Conservation (phyloP, 1,140 invertebrate species). For the Apocrypta bakeri region DNA sequence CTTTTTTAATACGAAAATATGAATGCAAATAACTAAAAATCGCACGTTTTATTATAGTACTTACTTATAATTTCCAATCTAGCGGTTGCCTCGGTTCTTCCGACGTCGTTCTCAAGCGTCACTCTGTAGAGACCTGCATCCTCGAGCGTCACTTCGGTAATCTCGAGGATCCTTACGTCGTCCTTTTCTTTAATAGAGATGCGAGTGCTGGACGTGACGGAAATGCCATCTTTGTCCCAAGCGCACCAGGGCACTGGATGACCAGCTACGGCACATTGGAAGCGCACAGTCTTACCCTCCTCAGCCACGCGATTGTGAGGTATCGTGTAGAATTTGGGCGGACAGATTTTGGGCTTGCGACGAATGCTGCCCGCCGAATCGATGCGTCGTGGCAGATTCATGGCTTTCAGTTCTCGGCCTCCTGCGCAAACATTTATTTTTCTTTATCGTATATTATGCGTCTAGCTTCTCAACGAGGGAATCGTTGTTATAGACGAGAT, state of each 20-base stretch:
- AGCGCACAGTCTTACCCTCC: constrained; percentile 86
- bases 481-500: too few species aligned
- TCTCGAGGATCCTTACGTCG: constrained; percentile 85
- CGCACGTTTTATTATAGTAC: too few species aligned
- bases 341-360: constrained; percentile 67
- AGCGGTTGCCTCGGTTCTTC: constrained; percentile 86
- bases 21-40: too few species aligned
- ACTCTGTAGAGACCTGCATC: constrained; percentile 89
- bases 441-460: not conserved
- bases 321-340: constrained; percentile 91
- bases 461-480: too few species aligned
- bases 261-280: constrained; percentile 86
- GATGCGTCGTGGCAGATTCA: constrained; percentile 57
- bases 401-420: constrained; percentile 63
- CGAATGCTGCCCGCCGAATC: constrained; percentile 48
- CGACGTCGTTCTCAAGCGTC: constrained; percentile 87
- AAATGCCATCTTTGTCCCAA: constrained; percentile 86
- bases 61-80: constrained; percentile 85
- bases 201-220: constrained; percentile 79
- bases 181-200: constrained; percentile 84
- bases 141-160: constrained; percentile 83
- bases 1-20: too few species aligned
- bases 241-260: constrained; percentile 84
- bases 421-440: constrained; percentile 50
- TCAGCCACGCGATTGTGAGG: constrained; percentile 89